Evolutionary conservation across 2,113 vertebrate species (phyloP), one percentile per base, ranked within the genome.

Genomic region (Catagonus wagneri): DNA sequence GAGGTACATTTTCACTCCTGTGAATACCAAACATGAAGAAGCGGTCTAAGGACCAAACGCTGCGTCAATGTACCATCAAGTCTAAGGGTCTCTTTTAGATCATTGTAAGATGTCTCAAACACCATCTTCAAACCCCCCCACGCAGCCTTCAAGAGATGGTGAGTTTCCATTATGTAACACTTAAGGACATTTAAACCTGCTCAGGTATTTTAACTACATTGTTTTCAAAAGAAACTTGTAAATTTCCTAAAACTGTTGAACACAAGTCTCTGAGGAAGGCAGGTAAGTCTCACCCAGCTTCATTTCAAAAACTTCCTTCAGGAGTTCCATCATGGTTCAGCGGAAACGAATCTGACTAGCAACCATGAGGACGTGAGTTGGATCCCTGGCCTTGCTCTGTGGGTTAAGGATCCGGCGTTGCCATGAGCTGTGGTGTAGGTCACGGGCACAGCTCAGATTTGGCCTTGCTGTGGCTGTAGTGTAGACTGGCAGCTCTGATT

Each of bases 21-120:
- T 96, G 76, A 95, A 97, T 88, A 96, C 94, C 95, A 98, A 97
- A 90, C 85, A 94, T 95, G 96, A 98, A 98, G 91, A 97, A 97
- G 96, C 95, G 97, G 90, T 56, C 94, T 97, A 94, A 96, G 84
- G 92, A 90, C 96, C 96, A 97, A 98, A 97, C 97, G 92, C 83
- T 93, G 97, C 94, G 97, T 98, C 98, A 93, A 95, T 97, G 97
- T 97, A 89, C 95, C 92, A 96, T 92, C 0, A 96, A 97, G 93
- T 93, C 79, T 83, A 97, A 96, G 93, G 89, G 90, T 95, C 97
- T 93, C 88, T 63, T 96, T 96, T 97, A 95, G 76, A 83, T 95
- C 78, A 94, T 89, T 76, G 16, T 60, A 95, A 71, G 92, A 98
- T 95, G 34, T 76, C 96, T 96, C 91, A 98, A 97, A 97, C 96